phyloP scores from a whole-genome alignment of 35 echinoderm and acorn worm species.

The Ophiothrix spiculata region DNA sequence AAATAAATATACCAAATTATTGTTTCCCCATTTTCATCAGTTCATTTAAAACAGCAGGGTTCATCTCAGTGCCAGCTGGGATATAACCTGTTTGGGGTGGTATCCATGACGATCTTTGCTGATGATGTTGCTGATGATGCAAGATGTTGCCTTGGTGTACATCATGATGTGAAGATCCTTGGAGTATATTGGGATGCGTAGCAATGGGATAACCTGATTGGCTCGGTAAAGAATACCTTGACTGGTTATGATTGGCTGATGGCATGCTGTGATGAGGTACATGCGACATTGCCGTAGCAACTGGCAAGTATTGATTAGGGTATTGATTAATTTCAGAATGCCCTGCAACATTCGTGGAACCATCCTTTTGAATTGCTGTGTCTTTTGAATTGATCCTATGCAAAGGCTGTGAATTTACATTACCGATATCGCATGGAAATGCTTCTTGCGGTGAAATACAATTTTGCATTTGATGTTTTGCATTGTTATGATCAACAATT shows the following conservation, averaged over 20 bases:
- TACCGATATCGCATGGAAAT: not conserved
- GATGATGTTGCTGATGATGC: not conserved
- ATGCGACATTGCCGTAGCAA: not conserved
- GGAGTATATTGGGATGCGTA: not conserved
- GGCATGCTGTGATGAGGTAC: not conserved
- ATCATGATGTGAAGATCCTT: not conserved
- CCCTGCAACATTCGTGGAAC: too few species aligned
- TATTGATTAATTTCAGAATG: too few species aligned
- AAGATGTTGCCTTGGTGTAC: not conserved
- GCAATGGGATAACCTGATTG: not conserved
- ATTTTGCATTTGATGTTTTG: not conserved
- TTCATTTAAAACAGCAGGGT: not conserved
- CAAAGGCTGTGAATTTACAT: too few species aligned
- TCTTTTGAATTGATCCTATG: too few species aligned
- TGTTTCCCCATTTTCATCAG: not conserved
- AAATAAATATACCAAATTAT: not conserved
- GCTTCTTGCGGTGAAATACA: not conserved
- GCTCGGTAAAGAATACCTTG: not conserved
- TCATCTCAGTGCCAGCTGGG: not conserved
- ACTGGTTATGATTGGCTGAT: not conserved
- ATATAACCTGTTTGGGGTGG: not conserved
- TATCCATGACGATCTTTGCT: not conserved
- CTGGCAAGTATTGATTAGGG: conserved; percentile 4
- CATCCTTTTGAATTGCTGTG: too few species aligned
- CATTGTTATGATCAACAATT: not conserved